Conservation (phyloP, 2,888 invertebrate genomes). For the Athalia cordata region DNA sequence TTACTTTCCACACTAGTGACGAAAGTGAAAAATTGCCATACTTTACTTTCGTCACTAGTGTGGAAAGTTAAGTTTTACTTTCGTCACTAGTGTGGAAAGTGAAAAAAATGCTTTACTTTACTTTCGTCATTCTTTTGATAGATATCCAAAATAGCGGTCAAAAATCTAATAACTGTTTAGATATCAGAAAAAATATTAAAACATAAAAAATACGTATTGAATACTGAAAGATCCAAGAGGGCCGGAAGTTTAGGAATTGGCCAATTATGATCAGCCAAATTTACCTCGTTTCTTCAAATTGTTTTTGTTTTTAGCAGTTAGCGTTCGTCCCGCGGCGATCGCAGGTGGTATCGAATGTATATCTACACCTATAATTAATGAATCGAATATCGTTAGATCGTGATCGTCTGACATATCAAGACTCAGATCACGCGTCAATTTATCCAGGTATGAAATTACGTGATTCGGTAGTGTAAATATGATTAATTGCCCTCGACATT, state of each 20-base stretch:
- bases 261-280: background rate
- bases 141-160: no score
- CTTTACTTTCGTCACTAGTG: no score
- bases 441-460: background rate
- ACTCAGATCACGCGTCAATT: constrained; percentile 8
- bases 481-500: background rate
- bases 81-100: no score
- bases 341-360: background rate
- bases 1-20: no score
- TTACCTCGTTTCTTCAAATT: background rate
- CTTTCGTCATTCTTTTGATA: no score
- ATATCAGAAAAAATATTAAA: no score
- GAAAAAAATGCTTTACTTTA: no score
- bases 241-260: background rate
- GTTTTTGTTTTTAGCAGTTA: background rate
- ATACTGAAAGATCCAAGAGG: background rate
- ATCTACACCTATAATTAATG: background rate
- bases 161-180: no score
- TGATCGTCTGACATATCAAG: background rate
- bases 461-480: background rate
- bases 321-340: background rate
- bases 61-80: no score
- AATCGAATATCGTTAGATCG: background rate
- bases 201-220: no score
- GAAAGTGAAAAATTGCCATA: no score